A percentile compares a stretch with the other conserved stretches of the same genome.
phyloP scores from a whole-genome alignment of 2,888 invertebrate species.

The Zele albiditarsus region DNA sequence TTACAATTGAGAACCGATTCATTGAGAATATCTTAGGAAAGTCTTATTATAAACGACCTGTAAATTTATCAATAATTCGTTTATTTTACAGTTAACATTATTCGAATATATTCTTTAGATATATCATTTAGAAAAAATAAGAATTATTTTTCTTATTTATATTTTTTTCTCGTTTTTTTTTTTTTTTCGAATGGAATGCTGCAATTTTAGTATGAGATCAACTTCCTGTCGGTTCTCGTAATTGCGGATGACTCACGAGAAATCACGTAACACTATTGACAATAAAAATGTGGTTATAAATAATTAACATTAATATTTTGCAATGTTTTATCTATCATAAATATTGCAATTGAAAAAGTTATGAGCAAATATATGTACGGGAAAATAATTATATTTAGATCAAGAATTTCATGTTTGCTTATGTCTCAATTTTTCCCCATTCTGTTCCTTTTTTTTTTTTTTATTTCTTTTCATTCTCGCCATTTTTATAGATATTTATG shows the following conservation, averaged over 20 bases:
- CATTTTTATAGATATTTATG: background rate
- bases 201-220: background rate
- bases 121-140: background rate
- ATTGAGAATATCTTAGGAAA: background rate
- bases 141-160: too few species aligned
- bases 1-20: background rate
- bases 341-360: background rate
- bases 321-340: background rate
- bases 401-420: background rate
- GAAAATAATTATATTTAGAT: background rate
- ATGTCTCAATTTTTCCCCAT: background rate
- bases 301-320: background rate
- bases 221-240: background rate
- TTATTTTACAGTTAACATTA: background rate
- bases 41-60: background rate
- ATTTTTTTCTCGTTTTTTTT: background rate
- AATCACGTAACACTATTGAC: background rate
- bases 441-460: background rate
- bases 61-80: background rate
- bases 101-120: too few species aligned
- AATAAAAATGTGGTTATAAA: background rate
- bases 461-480: background rate
- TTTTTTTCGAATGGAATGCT: background rate
- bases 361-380: background rate
- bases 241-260: background rate